Base-by-base conservation (phyloP, 1,140 invertebrate genomes). In the Drosophila tsacasi region DNA sequence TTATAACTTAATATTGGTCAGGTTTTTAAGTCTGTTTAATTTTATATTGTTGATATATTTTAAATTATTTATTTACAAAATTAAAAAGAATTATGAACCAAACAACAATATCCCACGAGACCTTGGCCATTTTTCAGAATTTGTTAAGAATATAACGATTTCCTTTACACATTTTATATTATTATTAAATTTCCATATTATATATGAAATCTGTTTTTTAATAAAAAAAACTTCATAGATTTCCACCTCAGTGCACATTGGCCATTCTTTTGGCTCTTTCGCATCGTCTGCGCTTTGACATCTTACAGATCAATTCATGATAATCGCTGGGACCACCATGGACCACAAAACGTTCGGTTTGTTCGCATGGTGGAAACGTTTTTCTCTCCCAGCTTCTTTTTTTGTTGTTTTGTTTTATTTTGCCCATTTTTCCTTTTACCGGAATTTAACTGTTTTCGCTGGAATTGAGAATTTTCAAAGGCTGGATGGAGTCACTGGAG, bases 241-340 rank as follows among this genome's bases (percentile, higher is more conserved):
- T n/a, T n/a, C n/a, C n/a, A n/a, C n/a, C n/a, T 15, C 63, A 21
- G 47, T 71, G 49, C 37, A 30, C 12, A 77, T 84, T 77, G 81
- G 72, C 77, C 57, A 79, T 84, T 81, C 78, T 85, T 84, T 80
- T 75, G 66, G 76, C 30, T 71, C 65, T 71, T 66, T 62, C 52
- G 69, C 78, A 75, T 71, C 81, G 76, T 78, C 86, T 90, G 85
- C 86, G 85, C 85, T 90, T 90, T 91, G 89, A 91, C 89, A 91
- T 89, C 89, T 91, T 85, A 91, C 89, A 91, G 89, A 91, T 91
- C 89, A 91, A 91, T 91, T 91, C 89, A 91, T 91, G 89, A 91
- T 91, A 91, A 91, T 91, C 89, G 89, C 52, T 81, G 86, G 83
- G 89, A 91, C 89, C 89, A 91, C 89, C 89, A 81, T 89, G 84